Evolutionary conservation across 2,888 invertebrate species (phyloP).

Genomic region (Drosophila falleni): DNA sequence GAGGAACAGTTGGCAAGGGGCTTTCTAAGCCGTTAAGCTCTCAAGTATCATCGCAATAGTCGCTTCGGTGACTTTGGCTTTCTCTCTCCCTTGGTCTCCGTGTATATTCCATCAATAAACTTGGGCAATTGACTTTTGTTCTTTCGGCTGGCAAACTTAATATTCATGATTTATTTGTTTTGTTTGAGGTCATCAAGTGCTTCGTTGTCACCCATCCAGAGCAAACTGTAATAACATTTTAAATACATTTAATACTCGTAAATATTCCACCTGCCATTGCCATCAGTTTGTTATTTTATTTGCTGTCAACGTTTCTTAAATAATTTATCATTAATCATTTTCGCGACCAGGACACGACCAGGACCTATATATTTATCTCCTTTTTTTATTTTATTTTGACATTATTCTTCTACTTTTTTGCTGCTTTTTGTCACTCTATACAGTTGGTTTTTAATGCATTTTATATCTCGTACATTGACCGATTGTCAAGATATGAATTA

Average conservation of each 20-base stretch:
- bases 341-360: conserved; percentile 49
- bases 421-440: conserved; percentile 21
- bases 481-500: conserved; percentile 76
- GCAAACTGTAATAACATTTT: conserved; percentile 64
- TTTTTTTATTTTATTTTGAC: conserved; percentile 27
- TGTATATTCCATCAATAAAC: conserved; percentile 47
- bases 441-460: conserved; percentile 64
- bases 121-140: conserved; percentile 75
- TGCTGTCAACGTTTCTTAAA: conserved; percentile 72
- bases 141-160: conserved; percentile 62
- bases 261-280: conserved; percentile 58
- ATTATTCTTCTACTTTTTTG: conserved; percentile 30
- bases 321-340: conserved; percentile 79
- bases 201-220: conserved; percentile 10
- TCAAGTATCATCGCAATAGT: conserved; percentile 52
- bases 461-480: conserved; percentile 75
- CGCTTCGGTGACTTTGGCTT: conserved; percentile 20
- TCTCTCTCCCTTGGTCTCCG: not conserved
- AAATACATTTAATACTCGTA: conserved; percentile 73
- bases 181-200: conserved; percentile 54
- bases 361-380: conserved; percentile 25
- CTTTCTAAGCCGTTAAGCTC: conserved; percentile 76
- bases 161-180: conserved; percentile 76
- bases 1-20: conserved; percentile 1
- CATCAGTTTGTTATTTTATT: conserved; percentile 37